Evolutionary conservation across 2,113 vertebrate species (phyloP), one percentile per base, ranked within the genome.

Genomic region (Onychostruthus taczanowskii): DNA sequence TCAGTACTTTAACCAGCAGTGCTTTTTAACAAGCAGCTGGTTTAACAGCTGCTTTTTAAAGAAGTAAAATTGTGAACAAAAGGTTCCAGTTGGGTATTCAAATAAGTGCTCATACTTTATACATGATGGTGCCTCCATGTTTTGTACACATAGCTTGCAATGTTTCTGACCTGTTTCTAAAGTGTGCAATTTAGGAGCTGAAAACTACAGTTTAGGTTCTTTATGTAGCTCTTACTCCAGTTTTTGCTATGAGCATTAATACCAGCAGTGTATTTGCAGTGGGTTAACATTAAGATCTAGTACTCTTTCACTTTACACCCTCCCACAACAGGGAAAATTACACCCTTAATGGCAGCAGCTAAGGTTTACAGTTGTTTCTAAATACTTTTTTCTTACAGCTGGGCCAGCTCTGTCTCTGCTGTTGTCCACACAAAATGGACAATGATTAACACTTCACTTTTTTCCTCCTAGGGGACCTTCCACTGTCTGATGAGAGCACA

Each of bases 401-500:
- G 33, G n/a, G 10, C 33, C 7, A 41, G 2, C 24, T 16, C 11
- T n/a, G 35, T 46, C 44, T 75, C 69, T 90, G 41, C n/a, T 93
- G 19, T 43, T 85, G n/a, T 4, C 30, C 15, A 8, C 39, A 80
- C 13, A 75, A 97, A 97, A 97, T 41, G 89, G 64, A 26, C 93
- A 97, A 6, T 94, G 96, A 20, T 96, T 75, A 56, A 68, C 35
- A 8, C 10, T 16, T 75, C 7, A 1, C 28, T 39, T 46, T 11
- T 82, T 46, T 19, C 90, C 72, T 93, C 3, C 28, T 50, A 98
- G 98, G 96, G 19, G 86, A 95, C 49, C 91, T 94, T 83, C 72
- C 62, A 11, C 70, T 70, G 9, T 33, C 87, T 87, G 89, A 43
- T 52, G 80, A 84, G 89, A 55, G 7, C 81, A 84, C 72, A 74